Conservation (phyloP, 2,797 vertebrate genomes). For the Lagodon rhomboides region DNA sequence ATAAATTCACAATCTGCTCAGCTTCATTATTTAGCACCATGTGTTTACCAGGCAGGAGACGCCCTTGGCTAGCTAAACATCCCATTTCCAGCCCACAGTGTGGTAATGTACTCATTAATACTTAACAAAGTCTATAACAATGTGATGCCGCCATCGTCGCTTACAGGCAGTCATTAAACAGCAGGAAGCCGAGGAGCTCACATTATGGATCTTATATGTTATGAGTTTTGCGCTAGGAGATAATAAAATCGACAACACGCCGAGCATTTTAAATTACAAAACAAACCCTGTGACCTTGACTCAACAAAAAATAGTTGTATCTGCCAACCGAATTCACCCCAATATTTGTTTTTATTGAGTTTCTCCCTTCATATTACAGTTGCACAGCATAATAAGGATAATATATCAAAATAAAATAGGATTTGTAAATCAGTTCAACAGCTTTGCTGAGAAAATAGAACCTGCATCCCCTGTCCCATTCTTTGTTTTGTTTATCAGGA, state of each 20-base stretch:
- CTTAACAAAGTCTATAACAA: conserved; percentile 60
- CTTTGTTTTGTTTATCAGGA: too few species aligned
- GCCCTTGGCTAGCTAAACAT: conserved; percentile 54
- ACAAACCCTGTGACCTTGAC: conserved; percentile 46
- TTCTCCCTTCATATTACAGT: not conserved
- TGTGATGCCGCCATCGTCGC: conserved; percentile 33
- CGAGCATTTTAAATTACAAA: conserved; percentile 25
- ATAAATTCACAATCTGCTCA: conserved; percentile 62
- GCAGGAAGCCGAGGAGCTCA: conserved; percentile 16
- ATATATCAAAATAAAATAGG: not conserved
- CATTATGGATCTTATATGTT: conserved; percentile 52
- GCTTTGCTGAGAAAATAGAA: too few species aligned
- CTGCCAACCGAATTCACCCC: not conserved
- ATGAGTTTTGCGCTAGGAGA: conserved; percentile 28
- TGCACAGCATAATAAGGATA: not conserved
- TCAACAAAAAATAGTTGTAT: not conserved
- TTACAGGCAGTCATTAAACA: conserved; percentile 64
- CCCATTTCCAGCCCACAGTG: conserved; percentile 60
- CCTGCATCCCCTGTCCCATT: too few species aligned
- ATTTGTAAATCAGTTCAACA: not conserved
- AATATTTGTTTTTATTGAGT: too few species aligned
- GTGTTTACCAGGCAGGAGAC: conserved; percentile 33
- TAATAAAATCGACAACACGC: conserved; percentile 29
- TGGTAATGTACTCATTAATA: conserved; percentile 73
- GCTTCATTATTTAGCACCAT: conserved; percentile 59